Base-by-base conservation (phyloP, 2,797 vertebrate genomes). In the Iguana delicatissima region DNA sequence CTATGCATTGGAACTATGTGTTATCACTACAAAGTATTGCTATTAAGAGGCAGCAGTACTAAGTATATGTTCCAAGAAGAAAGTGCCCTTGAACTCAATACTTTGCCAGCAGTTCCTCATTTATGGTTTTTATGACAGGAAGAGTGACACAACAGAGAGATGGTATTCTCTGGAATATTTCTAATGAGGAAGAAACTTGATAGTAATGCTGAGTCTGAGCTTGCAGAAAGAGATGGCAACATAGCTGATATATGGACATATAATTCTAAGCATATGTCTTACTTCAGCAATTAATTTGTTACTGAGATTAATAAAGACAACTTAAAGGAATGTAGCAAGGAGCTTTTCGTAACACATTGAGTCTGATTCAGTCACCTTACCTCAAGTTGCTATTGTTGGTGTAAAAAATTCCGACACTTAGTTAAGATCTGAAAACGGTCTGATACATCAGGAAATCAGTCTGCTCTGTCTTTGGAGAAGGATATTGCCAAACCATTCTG, bases 201-300 rank as follows among this genome's bases (percentile, higher is more conserved):
- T 64, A 0, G 67, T n/a, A 50, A 24, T 84, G 0, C 6, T n/a
- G 24, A n/a, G 85, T 38, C 69, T 8, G n/a, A 76, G 87, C 85
- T 88, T 91, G 91, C 82, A 93, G 86, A 89, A 91, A 92, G 87
- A 90, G 76, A 55, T 89, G 88, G 88, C 90, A 94, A 93, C 92
- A 89, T 7, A 0, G 67, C 29, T 52, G 32, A 74, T 0, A 38
- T 42, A 64, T 35, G 91, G 12, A 67, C 16, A 32, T 77, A 2
- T 81, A 72, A 29, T 83, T 26, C 24, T 57, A 84, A 1, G 79
- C 0, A 62, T 26, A 59, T 0, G 22, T 6, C 55, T 76, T 16
- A 0, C 38, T 90, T 35, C 0, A 86, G 89, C 35, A 85, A 62
- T 26, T 35, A 74, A 52, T 72, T 35, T 32, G 87, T 86, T 79